Conservation (phyloP, 2,888 invertebrate species). For the Plebejus anna region DNA sequence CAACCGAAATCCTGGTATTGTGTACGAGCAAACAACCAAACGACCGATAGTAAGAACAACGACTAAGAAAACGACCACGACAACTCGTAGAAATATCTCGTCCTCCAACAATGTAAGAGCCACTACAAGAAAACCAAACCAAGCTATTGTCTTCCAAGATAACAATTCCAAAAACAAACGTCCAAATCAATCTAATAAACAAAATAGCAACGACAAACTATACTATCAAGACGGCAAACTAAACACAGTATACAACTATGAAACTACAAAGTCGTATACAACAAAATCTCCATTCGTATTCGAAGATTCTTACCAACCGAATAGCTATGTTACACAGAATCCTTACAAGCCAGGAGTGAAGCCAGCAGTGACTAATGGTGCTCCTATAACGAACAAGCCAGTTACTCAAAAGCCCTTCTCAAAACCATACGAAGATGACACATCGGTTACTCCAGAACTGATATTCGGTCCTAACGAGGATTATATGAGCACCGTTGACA, state of each 20-base stretch:
- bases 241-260: conserved; percentile 33
- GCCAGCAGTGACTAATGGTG: conserved; percentile 52
- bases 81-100: conserved; percentile 32
- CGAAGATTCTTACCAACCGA: conserved; percentile 21
- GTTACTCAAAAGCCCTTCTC: conserved; percentile 39
- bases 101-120: conserved; percentile 31
- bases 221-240: conserved; percentile 22
- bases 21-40: neutral
- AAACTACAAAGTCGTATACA: conserved; percentile 30
- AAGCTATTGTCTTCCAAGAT: neutral
- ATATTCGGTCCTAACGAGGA: conserved; percentile 60
- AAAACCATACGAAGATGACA: conserved; percentile 39
- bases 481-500: conserved; percentile 55
- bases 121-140: neutral
- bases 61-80: neutral
- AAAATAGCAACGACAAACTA: conserved; percentile 9
- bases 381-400: conserved; percentile 61
- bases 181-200: conserved; percentile 4
- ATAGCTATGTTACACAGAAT: conserved; percentile 43
- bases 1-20: conserved; percentile 27
- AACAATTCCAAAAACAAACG: conserved; percentile 13
- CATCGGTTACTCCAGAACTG: conserved; percentile 45
- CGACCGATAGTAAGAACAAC: neutral
- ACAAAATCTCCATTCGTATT: conserved; percentile 32
- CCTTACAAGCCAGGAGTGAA: conserved; percentile 56